Evolutionary conservation across 1,140 invertebrate species (phyloP), one percentile per base, ranked within the genome.

Genomic region (Holotrichia oblita): DNA sequence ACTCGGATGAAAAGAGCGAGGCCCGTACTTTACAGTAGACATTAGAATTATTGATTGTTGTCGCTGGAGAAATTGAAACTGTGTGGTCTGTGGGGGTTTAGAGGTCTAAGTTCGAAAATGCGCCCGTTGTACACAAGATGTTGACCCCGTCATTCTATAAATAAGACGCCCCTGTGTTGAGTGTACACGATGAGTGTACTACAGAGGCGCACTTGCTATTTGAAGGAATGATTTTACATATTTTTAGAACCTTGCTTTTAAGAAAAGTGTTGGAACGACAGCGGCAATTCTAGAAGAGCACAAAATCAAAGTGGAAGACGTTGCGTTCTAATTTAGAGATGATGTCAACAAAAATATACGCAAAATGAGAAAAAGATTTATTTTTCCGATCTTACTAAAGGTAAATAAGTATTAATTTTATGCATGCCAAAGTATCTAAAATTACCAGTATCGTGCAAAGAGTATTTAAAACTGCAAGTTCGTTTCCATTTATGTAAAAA

Each of bases 101-200:
- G 61, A 64, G 61, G 61, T 64, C 61, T 64, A 64, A 64, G 61
- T 64, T 64, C 61, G 61, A 64, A 64, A 64, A 64, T 64, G 61
- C 61, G 61, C 61, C 61, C 61, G 61, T 64, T 64, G 61, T 64
- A 64, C 61, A 9, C 61, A 20, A 64, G 61, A 64, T 64, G 61
- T 64, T 64, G 61, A 64, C 61, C 61, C 61, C 61, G 24, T 17
- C 17, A 20, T 20, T 64, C 61, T 64, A 64, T 64, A 64, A 64
- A 64, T 64, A 64, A 64, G 17, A 64, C 61, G 61, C 61, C 61
- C n/a, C 61, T 22, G 61, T 64, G 61, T 64, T 64, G 61, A 64
- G 24, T 27, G 61, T 17, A 27, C 61, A 64, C 22, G 61, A 64
- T 64, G 61, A 22, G 61, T 64, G 24, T 27, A 64, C 61, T 22